Percentiles rank a stretch among this genome's conserved stretches.
Evolutionary conservation across 2,888 invertebrate species (phyloP).

Genomic region (Catocala fraxini): DNA sequence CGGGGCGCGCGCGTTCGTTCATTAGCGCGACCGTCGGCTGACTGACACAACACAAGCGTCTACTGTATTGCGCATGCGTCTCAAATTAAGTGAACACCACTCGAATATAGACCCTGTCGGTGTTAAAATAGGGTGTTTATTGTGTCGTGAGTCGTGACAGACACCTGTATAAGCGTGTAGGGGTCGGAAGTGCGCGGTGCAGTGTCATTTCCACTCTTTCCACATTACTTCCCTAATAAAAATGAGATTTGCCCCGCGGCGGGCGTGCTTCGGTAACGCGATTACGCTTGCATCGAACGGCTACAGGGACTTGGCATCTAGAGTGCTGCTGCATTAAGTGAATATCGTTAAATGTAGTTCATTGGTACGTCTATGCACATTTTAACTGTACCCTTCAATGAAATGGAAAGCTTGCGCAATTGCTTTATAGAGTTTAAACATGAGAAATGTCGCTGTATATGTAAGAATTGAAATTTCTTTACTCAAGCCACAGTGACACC

Average conservation of each 20-base stretch:
- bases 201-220: conserved; percentile 85
- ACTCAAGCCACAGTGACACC: too few species aligned
- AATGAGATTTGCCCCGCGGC: conserved; percentile 76
- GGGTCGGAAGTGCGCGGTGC: conserved; percentile 84
- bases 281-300: conserved; percentile 59
- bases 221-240: conserved; percentile 83
- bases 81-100: conserved; percentile 28
- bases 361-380: not conserved
- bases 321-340: conserved; percentile 18
- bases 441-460: too few species aligned
- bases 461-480: too few species aligned
- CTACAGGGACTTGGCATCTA: conserved; percentile 30
- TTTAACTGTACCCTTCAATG: too few species aligned
- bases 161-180: conserved; percentile 80
- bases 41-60: conserved; percentile 65
- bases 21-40: conserved; percentile 59
- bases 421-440: not conserved
- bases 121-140: conserved; percentile 46
- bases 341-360: conserved; percentile 17
- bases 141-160: conserved; percentile 49
- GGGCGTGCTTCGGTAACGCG: conserved; percentile 52
- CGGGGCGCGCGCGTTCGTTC: conserved; percentile 51
- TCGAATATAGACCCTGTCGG: conserved; percentile 48
- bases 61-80: conserved; percentile 61
- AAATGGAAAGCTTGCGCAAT: not conserved